Conservation (phyloP, 2,797 vertebrate genomes). For the Bradypodion ventrale region DNA sequence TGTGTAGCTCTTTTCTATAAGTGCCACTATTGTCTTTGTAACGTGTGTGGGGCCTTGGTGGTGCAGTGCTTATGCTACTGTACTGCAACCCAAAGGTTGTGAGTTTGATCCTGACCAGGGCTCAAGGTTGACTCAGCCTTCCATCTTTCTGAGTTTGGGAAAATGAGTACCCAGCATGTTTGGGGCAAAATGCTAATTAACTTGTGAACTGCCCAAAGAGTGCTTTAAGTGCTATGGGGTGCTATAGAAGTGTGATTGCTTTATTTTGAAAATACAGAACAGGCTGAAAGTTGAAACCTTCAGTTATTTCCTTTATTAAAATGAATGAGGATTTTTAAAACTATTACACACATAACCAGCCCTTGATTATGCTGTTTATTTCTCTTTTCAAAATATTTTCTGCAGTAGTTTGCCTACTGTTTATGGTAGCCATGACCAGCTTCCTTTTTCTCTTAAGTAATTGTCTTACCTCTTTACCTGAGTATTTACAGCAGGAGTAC, state of each 20-base stretch:
- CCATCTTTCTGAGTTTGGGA: no score
- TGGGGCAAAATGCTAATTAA: no score
- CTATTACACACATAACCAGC: not conserved
- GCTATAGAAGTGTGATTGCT: no score
- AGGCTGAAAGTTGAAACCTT: not conserved
- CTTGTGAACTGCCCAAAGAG: no score
- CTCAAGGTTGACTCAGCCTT: no score
- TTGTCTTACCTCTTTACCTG: not conserved
- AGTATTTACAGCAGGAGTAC: not conserved
- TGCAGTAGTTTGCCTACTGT: not conserved
- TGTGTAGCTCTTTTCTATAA: slow-evolving; percentile 69
- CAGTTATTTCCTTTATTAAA: not conserved
- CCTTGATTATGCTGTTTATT: not conserved
- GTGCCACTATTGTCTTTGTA: not conserved
- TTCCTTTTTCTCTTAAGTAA: not conserved
- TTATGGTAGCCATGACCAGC: not conserved
- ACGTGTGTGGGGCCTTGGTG: no score
- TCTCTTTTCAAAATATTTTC: not conserved
- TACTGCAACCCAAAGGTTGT: no score
- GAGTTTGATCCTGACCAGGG: no score
- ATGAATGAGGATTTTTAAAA: not conserved
- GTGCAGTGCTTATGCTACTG: no score
- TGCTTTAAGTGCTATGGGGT: no score
- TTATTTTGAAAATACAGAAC: no score
- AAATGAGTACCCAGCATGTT: no score